phyloP scores from a whole-genome alignment of 2,888 invertebrate species.

The Oscheius myriophilus region DNA sequence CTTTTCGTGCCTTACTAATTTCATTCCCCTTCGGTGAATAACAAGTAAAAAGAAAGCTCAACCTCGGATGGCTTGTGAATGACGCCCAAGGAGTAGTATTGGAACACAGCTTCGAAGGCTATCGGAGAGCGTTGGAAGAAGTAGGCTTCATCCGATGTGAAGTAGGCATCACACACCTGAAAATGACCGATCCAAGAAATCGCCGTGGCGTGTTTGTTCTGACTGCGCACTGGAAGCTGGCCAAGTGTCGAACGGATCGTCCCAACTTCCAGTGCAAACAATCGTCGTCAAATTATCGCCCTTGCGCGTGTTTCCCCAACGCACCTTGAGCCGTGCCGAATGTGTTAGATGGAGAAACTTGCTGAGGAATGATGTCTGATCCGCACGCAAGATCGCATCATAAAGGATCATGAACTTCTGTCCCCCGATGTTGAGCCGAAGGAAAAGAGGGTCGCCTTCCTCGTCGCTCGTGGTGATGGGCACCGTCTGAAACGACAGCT shows the following conservation, averaged over 20 bases:
- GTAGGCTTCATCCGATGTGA: slow-evolving; percentile 65
- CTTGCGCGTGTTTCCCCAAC: slow-evolving; percentile 2
- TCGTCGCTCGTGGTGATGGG: slow-evolving; percentile 46
- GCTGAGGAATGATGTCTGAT: slow-evolving; percentile 63
- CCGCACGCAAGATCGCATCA: slow-evolving; percentile 66
- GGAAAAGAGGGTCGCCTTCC: slow-evolving; percentile 58
- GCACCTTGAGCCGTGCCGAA: slow-evolving; percentile 61
- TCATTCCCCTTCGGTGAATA: not conserved
- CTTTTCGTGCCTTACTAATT: too few species aligned
- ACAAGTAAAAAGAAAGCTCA: not conserved
- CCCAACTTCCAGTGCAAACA: slow-evolving; percentile 27
- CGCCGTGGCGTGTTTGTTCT: slow-evolving; percentile 18
- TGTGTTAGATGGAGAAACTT: slow-evolving; percentile 69
- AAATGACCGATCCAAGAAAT: slow-evolving; percentile 28
- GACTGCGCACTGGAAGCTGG: slow-evolving; percentile 28
- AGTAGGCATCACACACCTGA: slow-evolving; percentile 67
- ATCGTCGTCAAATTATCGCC: slow-evolving; percentile 1
- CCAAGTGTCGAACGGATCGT: slow-evolving; percentile 30
- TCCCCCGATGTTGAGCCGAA: slow-evolving; percentile 69
- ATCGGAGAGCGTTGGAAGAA: slow-evolving; percentile 68
- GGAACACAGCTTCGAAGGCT: slow-evolving; percentile 66
- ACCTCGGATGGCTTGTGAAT: slow-evolving; percentile 68
- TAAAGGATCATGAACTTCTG: slow-evolving; percentile 60
- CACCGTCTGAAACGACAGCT: slow-evolving; percentile 38
- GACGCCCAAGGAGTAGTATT: slow-evolving; percentile 69